Base-by-base conservation (phyloP, 2,888 invertebrate genomes). In the Aplocera efformata region DNA sequence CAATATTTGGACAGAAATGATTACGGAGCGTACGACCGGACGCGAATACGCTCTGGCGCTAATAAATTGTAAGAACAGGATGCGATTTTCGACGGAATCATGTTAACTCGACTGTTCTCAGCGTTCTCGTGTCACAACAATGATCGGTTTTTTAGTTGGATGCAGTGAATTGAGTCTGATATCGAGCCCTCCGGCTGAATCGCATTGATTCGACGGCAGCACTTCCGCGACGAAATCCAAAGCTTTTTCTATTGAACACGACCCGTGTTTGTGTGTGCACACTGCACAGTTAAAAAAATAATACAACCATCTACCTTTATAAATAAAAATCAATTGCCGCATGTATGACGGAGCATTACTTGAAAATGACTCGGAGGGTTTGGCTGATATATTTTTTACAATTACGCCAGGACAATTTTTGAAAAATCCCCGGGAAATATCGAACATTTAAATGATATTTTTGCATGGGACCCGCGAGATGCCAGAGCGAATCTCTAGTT, bases 1-100 rank as follows among this genome's bases (percentile, higher is more conserved):
- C 83, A 86, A 86, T 86, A 85, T 86, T 85, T 85, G 65, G 85
- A 84, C 85, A 83, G 78, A 77, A 79, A 78, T 74, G 71, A 84
- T 83, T 80, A 83, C 64, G 68, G 63, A 65, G 51, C 69, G 64
- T 66, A 68, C 67, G 65, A 68, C 77, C 79, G 81, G 80, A 81
- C 69, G 79, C 70, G 71, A 80, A 79, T 79, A 69, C 71, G 67
- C 61, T 69, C 69, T 65, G 69, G 66, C 74, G 73, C 78, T 79
- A 79, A 78, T 76, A 79, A 77, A 65, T 73, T 63, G 61, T 72
- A 77, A 79, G 78, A 78, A 75, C 84, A 79, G 86, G 85, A 86
- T 82, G 80, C 73, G 72, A 81, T 79, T 76, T 83, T 79, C 70
- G 68, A 77, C 75, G 75, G 77, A 77, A 75, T 75, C 78, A 69